Evolutionary conservation across 2,888 invertebrate species (phyloP).

Genomic region (Pemphredon lugubris): DNA sequence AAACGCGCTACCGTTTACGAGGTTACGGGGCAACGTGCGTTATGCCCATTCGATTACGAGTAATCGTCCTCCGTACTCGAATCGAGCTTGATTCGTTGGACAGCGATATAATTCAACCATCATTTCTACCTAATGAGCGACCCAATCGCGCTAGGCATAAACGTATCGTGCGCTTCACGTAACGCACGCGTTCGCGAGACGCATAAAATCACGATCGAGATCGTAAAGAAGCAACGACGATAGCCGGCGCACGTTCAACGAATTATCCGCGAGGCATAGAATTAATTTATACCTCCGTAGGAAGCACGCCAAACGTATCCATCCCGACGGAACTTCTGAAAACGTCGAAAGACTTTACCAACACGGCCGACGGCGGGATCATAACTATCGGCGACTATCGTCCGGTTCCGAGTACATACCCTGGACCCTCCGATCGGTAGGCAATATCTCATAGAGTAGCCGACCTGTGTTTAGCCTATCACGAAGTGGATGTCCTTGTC

Average conservation of each 20-base stretch:
- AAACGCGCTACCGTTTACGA: too few relatives aligned
- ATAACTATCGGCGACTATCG: conserved; percentile 74
- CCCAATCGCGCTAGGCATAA: conserved; percentile 63
- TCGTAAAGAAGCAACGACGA: conserved; percentile 30
- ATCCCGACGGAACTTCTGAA: conserved; percentile 25
- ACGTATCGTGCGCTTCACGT: conserved; percentile 60
- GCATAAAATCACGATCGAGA: conserved; percentile 43
- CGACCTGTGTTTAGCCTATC: conserved; percentile 77
- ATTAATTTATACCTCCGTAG: conserved; percentile 22
- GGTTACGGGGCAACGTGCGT: too few relatives aligned
- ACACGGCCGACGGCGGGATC: conserved; percentile 46
- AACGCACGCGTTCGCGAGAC: conserved; percentile 47
- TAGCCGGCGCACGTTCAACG: conserved; percentile 32
- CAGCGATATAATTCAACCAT: conserved; percentile 56
- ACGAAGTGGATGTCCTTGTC: conserved; percentile 78
- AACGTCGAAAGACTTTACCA: conserved; percentile 11
- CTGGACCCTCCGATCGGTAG: conserved; percentile 50
- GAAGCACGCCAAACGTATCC: not conserved
- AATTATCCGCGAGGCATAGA: not conserved
- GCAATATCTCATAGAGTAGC: conserved; percentile 72
- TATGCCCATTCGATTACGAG: conserved; percentile 64
- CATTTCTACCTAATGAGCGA: conserved; percentile 65
- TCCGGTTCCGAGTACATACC: conserved; percentile 34
- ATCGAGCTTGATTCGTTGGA: conserved; percentile 65
- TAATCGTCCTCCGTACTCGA: conserved; percentile 60